phyloP scores from a whole-genome alignment of 1,140 invertebrate species.

The Odontomachus brunneus region DNA sequence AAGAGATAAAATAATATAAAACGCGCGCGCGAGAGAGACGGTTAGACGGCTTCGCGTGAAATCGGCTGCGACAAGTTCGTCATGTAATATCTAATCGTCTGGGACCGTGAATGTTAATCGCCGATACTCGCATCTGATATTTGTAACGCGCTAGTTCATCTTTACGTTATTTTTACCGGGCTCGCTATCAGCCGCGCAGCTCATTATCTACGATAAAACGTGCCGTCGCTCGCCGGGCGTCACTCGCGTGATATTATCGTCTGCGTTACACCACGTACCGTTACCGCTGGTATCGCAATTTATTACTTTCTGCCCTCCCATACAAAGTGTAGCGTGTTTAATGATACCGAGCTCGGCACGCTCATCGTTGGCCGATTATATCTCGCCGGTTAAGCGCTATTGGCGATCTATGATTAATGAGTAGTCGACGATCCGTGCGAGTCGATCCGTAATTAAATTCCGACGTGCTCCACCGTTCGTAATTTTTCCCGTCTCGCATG shows the following conservation, averaged over 20 bases:
- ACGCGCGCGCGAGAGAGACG: neutral
- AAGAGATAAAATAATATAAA: neutral
- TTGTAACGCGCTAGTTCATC: neutral
- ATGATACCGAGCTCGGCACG: constrained; percentile 7
- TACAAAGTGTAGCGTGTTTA: constrained; percentile 32
- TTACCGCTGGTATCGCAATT: constrained; percentile 37
- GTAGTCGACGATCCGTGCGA: neutral
- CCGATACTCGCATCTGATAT: neutral
- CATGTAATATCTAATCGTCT: neutral
- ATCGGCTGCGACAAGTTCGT: neutral
- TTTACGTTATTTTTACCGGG: neutral
- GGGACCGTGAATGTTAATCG: neutral
- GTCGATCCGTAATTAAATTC: constrained; percentile 17
- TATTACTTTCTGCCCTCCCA: constrained; percentile 22
- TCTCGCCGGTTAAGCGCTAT: constrained; percentile 19
- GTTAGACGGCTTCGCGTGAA: neutral
- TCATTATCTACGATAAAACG: constrained; percentile 39
- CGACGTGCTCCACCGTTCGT: neutral
- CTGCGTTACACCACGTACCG: neutral
- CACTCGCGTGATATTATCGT: neutral
- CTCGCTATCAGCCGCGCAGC: neutral
- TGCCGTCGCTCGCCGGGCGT: too few species aligned
- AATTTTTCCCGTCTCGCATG: neutral
- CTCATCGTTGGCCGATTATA: constrained; percentile 18
- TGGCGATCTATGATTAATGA: constrained; percentile 15